These are phyloP conservation scores for Cercocebus atys DNA, from an alignment of 2,113 vertebrate species.

Conservation along the genomic window DNA sequence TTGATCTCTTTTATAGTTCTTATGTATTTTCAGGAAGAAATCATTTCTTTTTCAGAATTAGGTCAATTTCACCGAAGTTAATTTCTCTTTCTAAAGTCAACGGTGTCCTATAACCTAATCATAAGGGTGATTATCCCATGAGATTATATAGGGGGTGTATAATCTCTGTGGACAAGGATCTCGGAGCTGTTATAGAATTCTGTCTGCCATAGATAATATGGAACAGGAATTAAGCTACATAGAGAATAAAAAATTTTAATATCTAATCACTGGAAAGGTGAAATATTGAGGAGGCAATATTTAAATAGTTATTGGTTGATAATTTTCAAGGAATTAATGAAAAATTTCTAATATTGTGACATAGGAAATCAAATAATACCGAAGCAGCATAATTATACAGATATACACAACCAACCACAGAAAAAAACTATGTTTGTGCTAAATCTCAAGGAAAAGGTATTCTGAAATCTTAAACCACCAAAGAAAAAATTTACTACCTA, in stretches of 20 bases:
- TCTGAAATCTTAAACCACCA: neutral
- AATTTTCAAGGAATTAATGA: neutral
- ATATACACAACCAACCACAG: neutral
- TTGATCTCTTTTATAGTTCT: neutral
- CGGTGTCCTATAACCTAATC: neutral
- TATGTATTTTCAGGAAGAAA: neutral
- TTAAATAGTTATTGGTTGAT: neutral
- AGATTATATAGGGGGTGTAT: neutral
- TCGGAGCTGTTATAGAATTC: neutral
- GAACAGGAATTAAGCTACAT: neutral
- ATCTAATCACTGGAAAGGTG: neutral
- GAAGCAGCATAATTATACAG: neutral
- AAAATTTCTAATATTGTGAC: neutral
- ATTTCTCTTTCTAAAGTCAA: neutral
- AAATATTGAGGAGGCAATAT: neutral
- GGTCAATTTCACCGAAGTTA: neutral
- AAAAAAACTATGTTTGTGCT: neutral
- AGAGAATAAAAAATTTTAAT: neutral
- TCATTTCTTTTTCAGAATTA: neutral
- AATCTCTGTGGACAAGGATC: neutral
- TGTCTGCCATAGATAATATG: neutral
- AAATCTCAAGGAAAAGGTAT: neutral
- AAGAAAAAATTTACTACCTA: neutral
- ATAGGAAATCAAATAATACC: neutral
- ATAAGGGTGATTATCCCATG: neutral